Conservation (phyloP, 2,797 vertebrate genomes). For the Poecilia picta region DNA sequence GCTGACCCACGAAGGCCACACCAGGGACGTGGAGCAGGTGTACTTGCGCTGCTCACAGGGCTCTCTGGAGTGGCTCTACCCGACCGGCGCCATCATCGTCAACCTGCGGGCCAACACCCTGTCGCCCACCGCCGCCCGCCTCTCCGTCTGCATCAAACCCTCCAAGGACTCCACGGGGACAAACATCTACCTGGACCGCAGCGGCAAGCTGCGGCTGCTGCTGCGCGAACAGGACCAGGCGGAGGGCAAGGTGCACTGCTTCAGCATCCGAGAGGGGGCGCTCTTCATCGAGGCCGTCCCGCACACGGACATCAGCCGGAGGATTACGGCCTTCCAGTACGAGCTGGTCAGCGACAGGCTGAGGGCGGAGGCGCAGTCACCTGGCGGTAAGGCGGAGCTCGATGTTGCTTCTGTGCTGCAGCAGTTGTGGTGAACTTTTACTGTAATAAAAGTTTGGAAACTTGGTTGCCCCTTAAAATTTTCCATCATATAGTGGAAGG, state of each 20-base stretch:
- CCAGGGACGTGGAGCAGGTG: slow-evolving; percentile 97
- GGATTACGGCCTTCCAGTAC: slow-evolving; percentile 94
- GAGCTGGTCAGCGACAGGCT: slow-evolving; percentile 86
- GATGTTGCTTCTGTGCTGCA: not conserved
- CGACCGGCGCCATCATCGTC: slow-evolving; percentile 95
- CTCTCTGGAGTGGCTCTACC: slow-evolving; percentile 95
- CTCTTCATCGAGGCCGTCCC: slow-evolving; percentile 94
- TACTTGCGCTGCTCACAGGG: slow-evolving; percentile 96
- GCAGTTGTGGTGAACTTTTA: not conserved
- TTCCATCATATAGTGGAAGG: not conserved
- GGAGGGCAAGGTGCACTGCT: slow-evolving; percentile 87
- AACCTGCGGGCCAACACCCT: slow-evolving; percentile 93
- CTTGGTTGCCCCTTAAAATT: too few relatives aligned
- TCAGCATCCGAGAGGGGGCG: slow-evolving; percentile 88
- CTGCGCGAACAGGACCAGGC: slow-evolving; percentile 85
- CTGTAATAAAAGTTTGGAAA: not conserved
- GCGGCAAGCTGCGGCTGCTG: slow-evolving; percentile 91
- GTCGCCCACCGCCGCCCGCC: slow-evolving; percentile 80
- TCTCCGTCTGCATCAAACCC: slow-evolving; percentile 95
- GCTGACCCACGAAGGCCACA: slow-evolving; percentile 92
- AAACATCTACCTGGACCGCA: slow-evolving; percentile 96
- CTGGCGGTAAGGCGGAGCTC: slow-evolving; percentile 82
- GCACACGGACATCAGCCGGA: slow-evolving; percentile 92
- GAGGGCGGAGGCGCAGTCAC: slow-evolving; percentile 79
- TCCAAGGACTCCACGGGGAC: slow-evolving; percentile 89